Evolutionary conservation across 2,888 invertebrate genomes (phyloP), one percentile per base, ranked within the genome.

Genomic region (Diabrotica balteata): DNA sequence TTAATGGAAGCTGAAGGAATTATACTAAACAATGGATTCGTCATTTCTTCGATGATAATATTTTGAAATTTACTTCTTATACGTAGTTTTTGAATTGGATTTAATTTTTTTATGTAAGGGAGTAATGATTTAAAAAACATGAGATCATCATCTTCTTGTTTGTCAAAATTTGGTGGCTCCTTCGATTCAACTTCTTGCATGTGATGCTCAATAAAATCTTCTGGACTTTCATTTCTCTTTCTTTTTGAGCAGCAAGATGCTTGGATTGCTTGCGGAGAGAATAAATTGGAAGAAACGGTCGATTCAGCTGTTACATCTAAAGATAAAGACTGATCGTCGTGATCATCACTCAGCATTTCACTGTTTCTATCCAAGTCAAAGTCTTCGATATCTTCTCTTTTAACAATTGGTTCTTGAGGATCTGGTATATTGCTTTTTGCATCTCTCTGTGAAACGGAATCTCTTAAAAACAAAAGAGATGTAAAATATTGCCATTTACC

Each of bases 81-180:
- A 11, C 51, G 51, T 51, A 51, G n/a, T 51, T 51, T 51, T 51
- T 51, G 51, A 10, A 51, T 51, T 8, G 51, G 51, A 11, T 54
- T 8, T 6, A 54, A 7, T 53, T 53, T 17, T 32, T 53, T 53
- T 8, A 53, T 8, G 8, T 11, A 53, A 53, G 59, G 60, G 4
- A 60, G 51, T 49, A 60, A 43, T 42, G 60, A 60, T 32, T 50
- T 60, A 6, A 60, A 50, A 42, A 60, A 59, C 47, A 59, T 45
- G 4, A 47, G 9, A n/a, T 54, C 55, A 59, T 59, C 51, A 47
- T 59, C 59, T 8, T 60, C 60, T 42, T 50, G 50, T 49, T 22
- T 17, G n/a, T 51, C 60, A 1, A 60, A 42, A 45, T 47, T 7
- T 45, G 46, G 47, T 47, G 47, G 59, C 11, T 59, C 47, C 10